Evolutionary conservation across 1,140 invertebrate species (phyloP).

Genomic region (Capitella teleta): DNA sequence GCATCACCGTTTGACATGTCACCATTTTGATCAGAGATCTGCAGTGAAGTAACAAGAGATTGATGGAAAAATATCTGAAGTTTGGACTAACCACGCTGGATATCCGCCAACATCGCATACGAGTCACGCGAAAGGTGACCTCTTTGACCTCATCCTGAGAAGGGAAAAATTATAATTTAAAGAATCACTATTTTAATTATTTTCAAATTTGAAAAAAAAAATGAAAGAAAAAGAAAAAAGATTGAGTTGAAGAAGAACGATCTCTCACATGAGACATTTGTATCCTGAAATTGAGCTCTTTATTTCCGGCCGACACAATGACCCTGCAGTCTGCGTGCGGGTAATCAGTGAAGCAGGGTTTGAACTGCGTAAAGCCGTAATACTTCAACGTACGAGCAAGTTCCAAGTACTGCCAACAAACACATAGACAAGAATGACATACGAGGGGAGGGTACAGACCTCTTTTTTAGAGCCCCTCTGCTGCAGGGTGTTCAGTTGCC

Average conservation of each 20-base stretch:
- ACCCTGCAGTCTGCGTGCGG: conserved; percentile 56
- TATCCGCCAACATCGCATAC: conserved; percentile 95
- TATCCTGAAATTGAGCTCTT: conserved; percentile 57
- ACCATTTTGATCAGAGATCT: neutral
- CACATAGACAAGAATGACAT: neutral
- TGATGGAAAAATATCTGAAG: no score
- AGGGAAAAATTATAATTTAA: conserved; percentile 10
- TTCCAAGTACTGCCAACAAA: conserved; percentile 63
- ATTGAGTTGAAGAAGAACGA: neutral
- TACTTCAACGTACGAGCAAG: conserved; percentile 67
- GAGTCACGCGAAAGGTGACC: conserved; percentile 77
- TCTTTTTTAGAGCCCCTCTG: conserved; percentile 67
- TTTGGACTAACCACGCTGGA: conserved; percentile 61
- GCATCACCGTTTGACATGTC: no score
- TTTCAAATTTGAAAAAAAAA: neutral
- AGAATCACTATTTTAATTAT: neutral
- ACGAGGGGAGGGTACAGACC: conserved; percentile 42
- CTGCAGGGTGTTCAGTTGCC: conserved; percentile 58
- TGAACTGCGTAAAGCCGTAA: conserved; percentile 80
- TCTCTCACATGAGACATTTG: neutral
- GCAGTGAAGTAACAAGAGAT: no score
- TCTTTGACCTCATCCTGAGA: conserved; percentile 53
- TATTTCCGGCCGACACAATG: conserved; percentile 60
- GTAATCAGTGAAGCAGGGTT: conserved; percentile 64
- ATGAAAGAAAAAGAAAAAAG: neutral